Percentiles rank a stretch among this genome's conserved stretches.
Evolutionary conservation across 2,113 vertebrate genomes (phyloP).

Genomic region (Grallaria varia): DNA sequence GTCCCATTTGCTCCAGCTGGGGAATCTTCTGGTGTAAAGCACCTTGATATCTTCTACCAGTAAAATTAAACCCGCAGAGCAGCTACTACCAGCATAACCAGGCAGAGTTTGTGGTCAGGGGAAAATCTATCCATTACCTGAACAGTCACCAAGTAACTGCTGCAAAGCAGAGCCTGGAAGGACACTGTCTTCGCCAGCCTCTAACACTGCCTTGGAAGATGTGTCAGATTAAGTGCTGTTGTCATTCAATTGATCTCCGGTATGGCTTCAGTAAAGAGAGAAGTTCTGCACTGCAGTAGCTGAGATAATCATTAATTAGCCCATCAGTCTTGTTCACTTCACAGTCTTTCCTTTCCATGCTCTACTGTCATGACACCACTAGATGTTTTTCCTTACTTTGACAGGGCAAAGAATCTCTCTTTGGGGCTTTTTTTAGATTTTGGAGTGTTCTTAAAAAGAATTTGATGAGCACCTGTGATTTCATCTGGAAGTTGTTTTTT

Average conservation of each 20-base stretch:
- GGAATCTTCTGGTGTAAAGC: not conserved
- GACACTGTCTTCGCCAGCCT: not conserved
- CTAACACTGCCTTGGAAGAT: fast-evolving
- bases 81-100: not conserved
- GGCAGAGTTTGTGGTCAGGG: not conserved
- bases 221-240: not conserved
- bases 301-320: not conserved
- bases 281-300: not conserved
- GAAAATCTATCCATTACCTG: not conserved
- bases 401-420: not conserved
- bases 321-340: not conserved
- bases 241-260: not conserved
- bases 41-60: not conserved
- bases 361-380: not conserved
- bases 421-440: not conserved
- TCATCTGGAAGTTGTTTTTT: slow-evolving; percentile 47
- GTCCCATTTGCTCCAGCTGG: not conserved
- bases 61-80: not conserved
- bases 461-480: slow-evolving; percentile 21
- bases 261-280: not conserved
- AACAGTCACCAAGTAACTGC: not conserved
- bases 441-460: not conserved
- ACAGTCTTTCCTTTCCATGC: not conserved
- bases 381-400: not conserved
- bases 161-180: not conserved